Percentiles rank a stretch among this genome's conserved stretches.
These are phyloP conservation scores for Amitus sp. DNA, from an alignment of 2,888 invertebrate genomes.

Conservation along the genomic window DNA sequence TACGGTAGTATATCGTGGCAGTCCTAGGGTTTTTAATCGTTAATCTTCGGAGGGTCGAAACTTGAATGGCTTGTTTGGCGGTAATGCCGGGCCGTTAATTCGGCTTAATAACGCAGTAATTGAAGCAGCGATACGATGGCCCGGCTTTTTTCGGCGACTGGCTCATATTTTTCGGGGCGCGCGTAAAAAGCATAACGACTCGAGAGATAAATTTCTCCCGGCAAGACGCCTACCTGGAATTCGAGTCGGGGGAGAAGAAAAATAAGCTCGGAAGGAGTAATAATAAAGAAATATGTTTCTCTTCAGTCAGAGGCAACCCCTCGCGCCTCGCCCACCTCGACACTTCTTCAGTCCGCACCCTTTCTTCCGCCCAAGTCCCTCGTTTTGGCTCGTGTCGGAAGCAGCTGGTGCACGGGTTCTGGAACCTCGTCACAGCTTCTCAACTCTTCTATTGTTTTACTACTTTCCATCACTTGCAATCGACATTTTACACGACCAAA, in stretches of 20 bases:
- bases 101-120: constrained; percentile 41
- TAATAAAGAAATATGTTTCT: constrained; percentile 66
- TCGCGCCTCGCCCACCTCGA: constrained; percentile 21
- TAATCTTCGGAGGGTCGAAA: constrained; percentile 33
- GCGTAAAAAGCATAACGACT: constrained; percentile 59
- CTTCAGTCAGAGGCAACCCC: constrained; percentile 53
- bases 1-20: constrained; percentile 21
- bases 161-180: constrained; percentile 42
- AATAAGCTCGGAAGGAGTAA: constrained; percentile 64
- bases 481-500: no score
- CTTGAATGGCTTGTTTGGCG: constrained; percentile 37
- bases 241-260: constrained; percentile 61
- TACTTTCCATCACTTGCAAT: constrained; percentile 19
- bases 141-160: constrained; percentile 22
- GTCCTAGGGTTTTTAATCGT: constrained; percentile 13
- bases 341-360: constrained; percentile 22
- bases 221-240: constrained; percentile 59
- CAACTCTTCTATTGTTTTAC: constrained; percentile 20
- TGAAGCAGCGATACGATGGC: constrained; percentile 36
- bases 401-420: constrained; percentile 48
- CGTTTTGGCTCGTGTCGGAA: constrained; percentile 50
- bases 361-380: constrained; percentile 41
- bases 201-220: constrained; percentile 53
- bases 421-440: constrained; percentile 46
- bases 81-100: constrained; percentile 39